Evolutionary conservation across 2,888 invertebrate species (phyloP).

Genomic region (Pyrochroa serraticornis): DNA sequence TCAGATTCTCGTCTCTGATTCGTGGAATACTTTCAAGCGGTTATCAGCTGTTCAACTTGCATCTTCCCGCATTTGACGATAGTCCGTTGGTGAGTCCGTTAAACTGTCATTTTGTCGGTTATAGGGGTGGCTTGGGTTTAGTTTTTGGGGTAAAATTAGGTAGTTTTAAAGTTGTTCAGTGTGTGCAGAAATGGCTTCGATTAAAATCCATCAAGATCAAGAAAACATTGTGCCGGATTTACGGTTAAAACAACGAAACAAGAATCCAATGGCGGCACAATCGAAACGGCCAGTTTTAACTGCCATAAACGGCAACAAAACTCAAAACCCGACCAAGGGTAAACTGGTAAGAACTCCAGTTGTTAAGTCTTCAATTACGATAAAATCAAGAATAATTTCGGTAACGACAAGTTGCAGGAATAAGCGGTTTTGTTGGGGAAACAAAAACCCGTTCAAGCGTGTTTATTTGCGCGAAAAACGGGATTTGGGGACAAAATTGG

Average conservation of each 20-base stretch:
- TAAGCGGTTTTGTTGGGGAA: too few species aligned
- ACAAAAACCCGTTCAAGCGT: too few species aligned
- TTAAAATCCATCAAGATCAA: conserved; percentile 78
- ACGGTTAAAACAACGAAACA: conserved; percentile 59
- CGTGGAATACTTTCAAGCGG: conserved; percentile 29
- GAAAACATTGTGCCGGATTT: conserved; percentile 65
- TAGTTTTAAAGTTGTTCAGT: not conserved
- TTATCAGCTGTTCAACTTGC: conserved; percentile 33
- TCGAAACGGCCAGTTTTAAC: conserved; percentile 71
- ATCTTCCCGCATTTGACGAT: conserved; percentile 38
- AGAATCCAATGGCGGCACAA: conserved; percentile 55
- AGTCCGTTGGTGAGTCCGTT: conserved; percentile 30
- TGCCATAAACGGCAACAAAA: conserved; percentile 66
- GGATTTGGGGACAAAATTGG: too few species aligned
- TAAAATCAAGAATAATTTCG: too few species aligned
- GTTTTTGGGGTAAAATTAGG: not conserved
- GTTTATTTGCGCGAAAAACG: too few species aligned
- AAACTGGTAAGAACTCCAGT: conserved; percentile 43
- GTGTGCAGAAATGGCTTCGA: conserved; percentile 71
- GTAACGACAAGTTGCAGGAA: too few species aligned
- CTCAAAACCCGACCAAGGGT: conserved; percentile 49
- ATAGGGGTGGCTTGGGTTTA: conserved; percentile 24
- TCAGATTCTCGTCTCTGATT: not conserved
- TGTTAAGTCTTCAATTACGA: too few species aligned
- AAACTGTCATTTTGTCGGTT: conserved; percentile 40